Evolutionary conservation across 2,888 invertebrate species (phyloP).

Genomic region (Sturmia bella): DNA sequence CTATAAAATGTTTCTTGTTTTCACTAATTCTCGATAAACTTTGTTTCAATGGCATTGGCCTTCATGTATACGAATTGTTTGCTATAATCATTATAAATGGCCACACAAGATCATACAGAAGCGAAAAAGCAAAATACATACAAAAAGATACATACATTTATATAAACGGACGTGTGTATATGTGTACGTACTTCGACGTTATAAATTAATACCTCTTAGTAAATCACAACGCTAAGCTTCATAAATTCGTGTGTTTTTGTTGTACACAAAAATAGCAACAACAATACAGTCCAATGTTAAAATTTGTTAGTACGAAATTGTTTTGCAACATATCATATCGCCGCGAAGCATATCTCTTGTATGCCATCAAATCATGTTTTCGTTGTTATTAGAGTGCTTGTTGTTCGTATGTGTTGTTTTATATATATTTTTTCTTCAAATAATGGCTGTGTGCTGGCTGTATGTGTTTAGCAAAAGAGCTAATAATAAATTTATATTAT

Average conservation of each 20-base stretch:
- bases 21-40: constrained; percentile 15
- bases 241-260: too few relatives aligned
- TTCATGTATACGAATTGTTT: constrained; percentile 30
- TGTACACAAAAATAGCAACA: not conserved
- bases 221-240: constrained; percentile 46
- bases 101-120: not conserved
- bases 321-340: constrained; percentile 35
- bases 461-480: constrained; percentile 32
- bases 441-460: not conserved
- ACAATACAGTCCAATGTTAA: constrained; percentile 18
- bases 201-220: constrained; percentile 24
- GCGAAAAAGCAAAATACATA: not conserved
- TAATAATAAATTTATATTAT: constrained; percentile 67
- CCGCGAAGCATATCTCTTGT: constrained; percentile 18
- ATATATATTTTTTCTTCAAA: constrained; percentile 4
- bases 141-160: not conserved
- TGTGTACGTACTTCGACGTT: not conserved
- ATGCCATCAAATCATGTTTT: constrained; percentile 55
- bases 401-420: not conserved
- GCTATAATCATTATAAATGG: constrained; percentile 25
- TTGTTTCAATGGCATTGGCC: constrained; percentile 37
- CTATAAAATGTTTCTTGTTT: not conserved
- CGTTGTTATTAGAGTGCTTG: constrained; percentile 6
- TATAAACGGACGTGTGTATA: too few relatives aligned
- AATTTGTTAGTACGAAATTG: constrained; percentile 55